Evolutionary conservation across 2,888 invertebrate genomes (phyloP).

Genomic region (Minunthozetes semirufus): DNA sequence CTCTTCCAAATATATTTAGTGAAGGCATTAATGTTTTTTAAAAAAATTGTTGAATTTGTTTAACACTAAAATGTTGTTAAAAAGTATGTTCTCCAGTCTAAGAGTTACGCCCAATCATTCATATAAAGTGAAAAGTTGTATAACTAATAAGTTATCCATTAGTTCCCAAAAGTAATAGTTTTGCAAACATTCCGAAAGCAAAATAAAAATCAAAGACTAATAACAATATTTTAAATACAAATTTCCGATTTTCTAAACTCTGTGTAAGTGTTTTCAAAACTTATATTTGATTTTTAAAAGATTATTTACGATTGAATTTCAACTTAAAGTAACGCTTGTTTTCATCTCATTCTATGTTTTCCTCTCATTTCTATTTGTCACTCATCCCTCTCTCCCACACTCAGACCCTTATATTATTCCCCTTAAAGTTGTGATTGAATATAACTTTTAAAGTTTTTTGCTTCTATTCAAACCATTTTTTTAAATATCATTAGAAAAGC

Average conservation of each 20-base stretch:
- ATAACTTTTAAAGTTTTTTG: not conserved
- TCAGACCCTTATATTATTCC: not conserved
- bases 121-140: constrained; percentile 23
- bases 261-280: not conserved
- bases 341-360: not conserved
- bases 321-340: constrained; percentile 13
- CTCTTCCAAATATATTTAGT: not conserved
- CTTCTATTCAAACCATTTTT: not conserved
- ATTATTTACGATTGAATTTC: not conserved
- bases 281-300: not conserved
- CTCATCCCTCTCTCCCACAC: constrained; percentile 1
- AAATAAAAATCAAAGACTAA: not conserved
- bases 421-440: not conserved
- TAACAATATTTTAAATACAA: not conserved
- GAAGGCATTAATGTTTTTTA: not conserved
- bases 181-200: too few species aligned
- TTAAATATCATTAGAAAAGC: not conserved
- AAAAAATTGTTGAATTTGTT: not conserved
- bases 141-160: not conserved
- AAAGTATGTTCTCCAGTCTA: constrained; percentile 25
- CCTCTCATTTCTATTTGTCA: not conserved
- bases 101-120: constrained; percentile 28
- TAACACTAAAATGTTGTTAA: constrained; percentile 2
- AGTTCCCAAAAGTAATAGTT: not conserved
- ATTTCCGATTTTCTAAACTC: not conserved